Base-by-base conservation (phyloP, 1,140 invertebrate genomes). In the Lepeophtheirus salmonis region DNA sequence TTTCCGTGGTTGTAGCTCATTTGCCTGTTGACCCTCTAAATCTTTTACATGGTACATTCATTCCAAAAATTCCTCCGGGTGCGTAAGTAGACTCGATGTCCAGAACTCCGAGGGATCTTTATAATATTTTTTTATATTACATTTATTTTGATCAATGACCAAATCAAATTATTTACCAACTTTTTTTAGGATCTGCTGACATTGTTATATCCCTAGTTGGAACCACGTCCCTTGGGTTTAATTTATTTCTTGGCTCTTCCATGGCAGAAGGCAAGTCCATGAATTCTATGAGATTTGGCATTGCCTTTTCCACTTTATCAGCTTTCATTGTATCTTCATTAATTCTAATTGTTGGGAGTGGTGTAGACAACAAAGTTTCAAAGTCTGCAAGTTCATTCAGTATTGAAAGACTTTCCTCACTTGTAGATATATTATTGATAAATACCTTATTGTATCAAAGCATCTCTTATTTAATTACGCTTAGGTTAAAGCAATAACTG, bases 181-280 rank as follows among this genome's bases (percentile, higher is more conserved):
- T n/a, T n/a, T 13, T 18, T 52, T 52, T 18, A 16, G 50, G 20
- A 13, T 52, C 14, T 6, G 14, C 20, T 52, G 14, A 20, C 16
- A 55, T 55, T 6, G 16, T 17, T 21, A 18, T 55, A 4, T 18
- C 16, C 24, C 22, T 55, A 14, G 53, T 55, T 17, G 53, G 53
- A 21, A 55, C 53, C 3, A 55, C 53, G 16, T 55, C 53, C 53
- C 16, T 55, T 23, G 53, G 53, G 10, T 55, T 55, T 24, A 55
- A 55, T 24, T 20, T 55, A 3, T 55, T 55, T 20, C 53, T 55
- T 18, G 53, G 53, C 3, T 16, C 16, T 6, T 4, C 53, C 20
- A 55, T 55, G 53, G 53, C 53, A 6, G 22, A 55, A 20, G 53
- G 16, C 6, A 55, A 55, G 16, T 18, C 30, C n/a, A 6, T 52